These are phyloP conservation scores for Junonia oenone DNA, from an alignment of 2,888 invertebrate species.

Conservation along the genomic window DNA sequence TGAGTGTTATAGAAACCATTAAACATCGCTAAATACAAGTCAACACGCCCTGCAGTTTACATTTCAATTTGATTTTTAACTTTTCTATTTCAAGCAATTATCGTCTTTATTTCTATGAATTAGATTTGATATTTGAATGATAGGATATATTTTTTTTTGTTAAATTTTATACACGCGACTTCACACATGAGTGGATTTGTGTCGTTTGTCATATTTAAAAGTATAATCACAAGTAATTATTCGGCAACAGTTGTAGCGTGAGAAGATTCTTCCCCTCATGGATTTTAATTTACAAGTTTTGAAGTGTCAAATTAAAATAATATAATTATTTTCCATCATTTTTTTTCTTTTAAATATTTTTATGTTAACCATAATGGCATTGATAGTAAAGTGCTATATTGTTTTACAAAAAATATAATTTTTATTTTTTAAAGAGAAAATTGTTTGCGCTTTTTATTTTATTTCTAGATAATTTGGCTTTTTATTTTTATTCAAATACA, in stretches of 20 bases:
- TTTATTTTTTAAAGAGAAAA: too few relatives aligned
- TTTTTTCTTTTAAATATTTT: too few relatives aligned
- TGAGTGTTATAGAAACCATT: conserved; percentile 74
- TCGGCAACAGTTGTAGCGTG: conserved; percentile 15
- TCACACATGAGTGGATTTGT: conserved; percentile 66
- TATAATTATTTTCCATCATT: too few relatives aligned
- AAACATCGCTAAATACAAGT: conserved; percentile 58
- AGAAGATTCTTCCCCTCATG: conserved; percentile 9
- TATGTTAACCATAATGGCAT: too few relatives aligned
- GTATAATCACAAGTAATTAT: conserved; percentile 43
- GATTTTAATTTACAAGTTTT: neutral
- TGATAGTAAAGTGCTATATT: too few relatives aligned
- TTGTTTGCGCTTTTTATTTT: too few relatives aligned
- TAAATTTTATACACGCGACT: conserved; percentile 49
- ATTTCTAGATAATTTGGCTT: too few relatives aligned
- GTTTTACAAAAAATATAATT: too few relatives aligned
- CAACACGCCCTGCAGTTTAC: conserved; percentile 65
- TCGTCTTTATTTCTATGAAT: conserved; percentile 23
- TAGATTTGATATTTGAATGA: neutral
- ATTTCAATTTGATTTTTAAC: conserved; percentile 56
- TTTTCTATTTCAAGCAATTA: conserved; percentile 17
- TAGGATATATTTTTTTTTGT: conserved; percentile 34
- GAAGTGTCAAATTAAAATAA: too few relatives aligned
- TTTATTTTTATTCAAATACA: too few relatives aligned
- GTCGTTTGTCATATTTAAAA: conserved; percentile 71